Percentiles rank a stretch among this genome's conserved stretches.
phyloP scores from a whole-genome alignment of 2,888 invertebrate species.

The Caenorhabditis sp. region DNA sequence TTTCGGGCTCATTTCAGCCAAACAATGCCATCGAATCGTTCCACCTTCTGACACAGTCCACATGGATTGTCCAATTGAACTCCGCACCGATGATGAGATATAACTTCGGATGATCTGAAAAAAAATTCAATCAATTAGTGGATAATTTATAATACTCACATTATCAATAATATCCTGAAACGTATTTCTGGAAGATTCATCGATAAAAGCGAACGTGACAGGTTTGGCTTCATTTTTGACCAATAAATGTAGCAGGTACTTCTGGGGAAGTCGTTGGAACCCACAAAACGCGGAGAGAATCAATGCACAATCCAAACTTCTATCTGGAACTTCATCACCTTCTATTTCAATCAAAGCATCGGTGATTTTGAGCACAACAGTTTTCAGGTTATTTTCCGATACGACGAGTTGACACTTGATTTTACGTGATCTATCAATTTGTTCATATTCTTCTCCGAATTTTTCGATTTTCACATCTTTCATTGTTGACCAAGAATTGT shows the following conservation, averaged over 20 bases:
- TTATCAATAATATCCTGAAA: conserved; percentile 15
- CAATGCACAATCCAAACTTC: neutral
- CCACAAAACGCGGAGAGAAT: conserved; percentile 9
- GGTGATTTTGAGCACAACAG: conserved; percentile 8
- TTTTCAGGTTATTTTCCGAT: conserved; percentile 9
- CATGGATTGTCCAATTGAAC: conserved; percentile 19
- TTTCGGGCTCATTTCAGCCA: conserved; percentile 22
- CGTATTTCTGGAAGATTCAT: conserved; percentile 16
- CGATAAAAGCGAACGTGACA: conserved; percentile 26
- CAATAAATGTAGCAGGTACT: conserved; percentile 23
- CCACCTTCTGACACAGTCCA: conserved; percentile 23
- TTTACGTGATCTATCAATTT: neutral
- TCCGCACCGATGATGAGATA: conserved; percentile 14
- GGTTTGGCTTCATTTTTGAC: conserved; percentile 12
- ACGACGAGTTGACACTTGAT: conserved; percentile 19
- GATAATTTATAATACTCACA: too few relatives aligned
- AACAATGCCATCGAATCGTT: conserved; percentile 34
- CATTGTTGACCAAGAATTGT: conserved; percentile 32
- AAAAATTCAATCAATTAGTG: too few relatives aligned
- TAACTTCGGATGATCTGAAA: conserved; percentile 18
- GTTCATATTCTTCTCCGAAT: neutral
- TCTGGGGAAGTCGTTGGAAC: conserved; percentile 30
- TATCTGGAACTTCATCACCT: neutral
- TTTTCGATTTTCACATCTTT: conserved; percentile 17
- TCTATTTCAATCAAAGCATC: neutral